Evolutionary conservation across 2,113 vertebrate species (phyloP).

Genomic region (Setophaga petechia): DNA sequence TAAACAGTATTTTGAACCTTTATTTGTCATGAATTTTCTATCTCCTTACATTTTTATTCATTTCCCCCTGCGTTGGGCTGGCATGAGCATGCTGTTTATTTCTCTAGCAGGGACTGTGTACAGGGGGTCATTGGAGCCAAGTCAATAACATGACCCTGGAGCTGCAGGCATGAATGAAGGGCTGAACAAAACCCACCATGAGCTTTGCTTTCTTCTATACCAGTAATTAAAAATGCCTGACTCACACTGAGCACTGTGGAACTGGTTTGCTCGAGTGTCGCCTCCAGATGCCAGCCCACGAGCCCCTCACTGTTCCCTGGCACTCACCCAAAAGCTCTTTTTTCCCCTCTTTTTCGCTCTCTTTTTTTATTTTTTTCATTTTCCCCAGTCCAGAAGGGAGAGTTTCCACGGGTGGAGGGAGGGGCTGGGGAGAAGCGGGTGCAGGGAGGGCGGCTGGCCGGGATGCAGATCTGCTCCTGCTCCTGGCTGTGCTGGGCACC

Average conservation of each 20-base stretch:
- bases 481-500: neutral
- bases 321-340: neutral
- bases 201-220: neutral
- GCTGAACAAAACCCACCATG: neutral
- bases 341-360: fast-evolving
- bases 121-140: neutral
- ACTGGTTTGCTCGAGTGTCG: neutral
- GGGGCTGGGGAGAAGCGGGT: neutral
- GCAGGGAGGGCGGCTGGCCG: fast-evolving
- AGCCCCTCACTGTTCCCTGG: neutral
- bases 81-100: fast-evolving
- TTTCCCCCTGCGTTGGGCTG: neutral
- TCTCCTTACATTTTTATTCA: neutral
- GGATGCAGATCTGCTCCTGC: neutral
- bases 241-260: neutral
- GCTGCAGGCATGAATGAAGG: neutral
- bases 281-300: neutral
- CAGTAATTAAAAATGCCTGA: neutral
- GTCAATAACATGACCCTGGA: neutral
- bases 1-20: neutral
- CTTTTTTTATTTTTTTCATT: no score
- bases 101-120: neutral
- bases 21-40: neutral
- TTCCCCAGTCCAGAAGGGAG: neutral
- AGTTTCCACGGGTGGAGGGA: neutral